Evolutionary conservation across 2,888 invertebrate genomes (phyloP).

Genomic region (Ichneumoninae sp.): DNA sequence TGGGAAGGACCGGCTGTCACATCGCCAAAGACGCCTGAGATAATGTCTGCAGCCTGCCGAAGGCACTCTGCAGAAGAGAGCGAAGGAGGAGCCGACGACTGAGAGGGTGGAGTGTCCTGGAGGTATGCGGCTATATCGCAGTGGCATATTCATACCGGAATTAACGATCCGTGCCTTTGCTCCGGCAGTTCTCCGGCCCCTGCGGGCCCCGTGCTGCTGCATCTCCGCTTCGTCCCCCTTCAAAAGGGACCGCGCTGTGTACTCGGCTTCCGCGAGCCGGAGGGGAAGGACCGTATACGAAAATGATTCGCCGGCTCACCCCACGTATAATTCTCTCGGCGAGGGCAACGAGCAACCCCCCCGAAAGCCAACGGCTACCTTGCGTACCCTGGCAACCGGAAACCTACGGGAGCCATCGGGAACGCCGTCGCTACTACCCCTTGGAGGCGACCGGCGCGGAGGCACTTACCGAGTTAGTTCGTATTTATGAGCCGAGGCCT

Average conservation of each 20-base stretch:
- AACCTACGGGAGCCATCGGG: slow-evolving; percentile 32
- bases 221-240: slow-evolving; percentile 42
- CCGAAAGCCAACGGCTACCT: slow-evolving; percentile 56
- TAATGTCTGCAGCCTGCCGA: background rate
- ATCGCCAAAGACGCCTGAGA: too few relatives aligned
- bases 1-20: too few relatives aligned
- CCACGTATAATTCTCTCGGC: slow-evolving; percentile 53
- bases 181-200: slow-evolving; percentile 60
- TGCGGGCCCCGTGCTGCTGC: slow-evolving; percentile 31
- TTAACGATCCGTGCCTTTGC: slow-evolving; percentile 79
- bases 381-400: slow-evolving; percentile 34
- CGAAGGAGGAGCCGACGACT: slow-evolving; percentile 9
- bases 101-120: background rate
- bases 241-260: slow-evolving; percentile 32
- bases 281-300: slow-evolving; percentile 56
- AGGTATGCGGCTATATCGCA: slow-evolving; percentile 59
- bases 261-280: slow-evolving; percentile 44
- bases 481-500: slow-evolving; percentile 73
- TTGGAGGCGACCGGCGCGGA: slow-evolving; percentile 61
- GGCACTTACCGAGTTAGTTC: slow-evolving; percentile 74
- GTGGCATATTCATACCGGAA: slow-evolving; percentile 79
- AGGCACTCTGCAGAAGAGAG: background rate
- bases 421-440: slow-evolving; percentile 32
- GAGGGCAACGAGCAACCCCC: slow-evolving; percentile 47
- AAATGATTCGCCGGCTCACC: slow-evolving; percentile 68